Base-by-base conservation (phyloP, 1,140 invertebrate species). In the Zaprionus nigranus region DNA sequence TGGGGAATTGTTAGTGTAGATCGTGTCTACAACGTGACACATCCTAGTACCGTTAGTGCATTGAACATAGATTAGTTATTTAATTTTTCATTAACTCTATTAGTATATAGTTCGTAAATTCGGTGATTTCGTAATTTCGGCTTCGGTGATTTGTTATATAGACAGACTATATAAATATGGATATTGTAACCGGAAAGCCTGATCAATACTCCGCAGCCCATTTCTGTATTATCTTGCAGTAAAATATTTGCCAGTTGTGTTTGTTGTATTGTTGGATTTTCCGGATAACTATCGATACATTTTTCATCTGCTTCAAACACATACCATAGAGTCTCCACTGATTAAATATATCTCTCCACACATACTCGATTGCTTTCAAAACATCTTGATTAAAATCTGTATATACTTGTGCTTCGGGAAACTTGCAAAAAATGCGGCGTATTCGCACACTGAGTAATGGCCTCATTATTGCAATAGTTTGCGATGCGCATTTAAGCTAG, bases 401-500 rank as follows among this genome's bases (percentile, higher is more conserved):
- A 22, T 22, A 2, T 22, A 22, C 20, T 22, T 22, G 46, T 13
- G 46, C 5, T 51, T 4, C 20, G 46, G 46, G 9, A 0, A 24
- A 56, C 26, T n/a, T 56, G 15, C 53, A 26, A 15, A 26, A 6
- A 56, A 3, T 26, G 58, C 2, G 46, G 43, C 1, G 72, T 69
- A 22, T 78, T 78, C 1, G 69, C 64, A 20, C 75, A 78, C 2
- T 20, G 0, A 3, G 4, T 20, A 4, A 4, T 0, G 1, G 5
- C n/a, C 1, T 13, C 9, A 0, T 28, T 1, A 13, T 11, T 7
- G 60, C 75, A 78, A 9, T 62, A 60, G 7, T 64, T 75, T 2
- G 59, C 22, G 2, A 69, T 36, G n/a, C 75, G 40, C 71, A 78
- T 75, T 6, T 59, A 1, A 2, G 53, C 15, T 9, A 78, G 43